Conservation (phyloP, 2,113 vertebrate genomes). For the Ophiodon elongatus region DNA sequence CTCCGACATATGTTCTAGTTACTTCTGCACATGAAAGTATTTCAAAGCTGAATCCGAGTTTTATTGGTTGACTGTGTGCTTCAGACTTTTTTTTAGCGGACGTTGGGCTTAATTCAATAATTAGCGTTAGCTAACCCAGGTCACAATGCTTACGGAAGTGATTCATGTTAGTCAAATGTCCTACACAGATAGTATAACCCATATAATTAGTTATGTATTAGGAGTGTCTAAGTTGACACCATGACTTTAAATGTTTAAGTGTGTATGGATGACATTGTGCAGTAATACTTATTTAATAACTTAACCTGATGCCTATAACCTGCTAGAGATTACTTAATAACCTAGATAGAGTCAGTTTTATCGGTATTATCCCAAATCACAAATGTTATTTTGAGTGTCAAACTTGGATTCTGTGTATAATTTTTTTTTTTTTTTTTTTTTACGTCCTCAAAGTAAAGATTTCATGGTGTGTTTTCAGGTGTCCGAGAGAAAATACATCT, state of each 20-base stretch:
- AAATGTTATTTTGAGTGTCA: neutral
- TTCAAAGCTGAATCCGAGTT: neutral
- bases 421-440: neutral
- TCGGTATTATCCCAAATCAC: neutral
- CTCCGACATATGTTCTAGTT: neutral
- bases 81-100: no score
- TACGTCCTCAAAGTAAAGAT: neutral
- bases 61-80: no score
- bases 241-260: neutral
- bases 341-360: neutral
- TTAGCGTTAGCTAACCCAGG: neutral
- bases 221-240: neutral
- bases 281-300: neutral
- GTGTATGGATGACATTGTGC: neutral
- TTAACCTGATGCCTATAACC: neutral
- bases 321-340: neutral
- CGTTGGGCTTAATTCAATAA: neutral
- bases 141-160: neutral
- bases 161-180: neutral
- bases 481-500: conserved; percentile 10
- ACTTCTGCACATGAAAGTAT: no score
- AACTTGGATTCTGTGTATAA: neutral
- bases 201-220: neutral
- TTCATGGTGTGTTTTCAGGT: conserved; percentile 34
- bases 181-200: neutral